Evolutionary conservation across 2,888 invertebrate genomes (phyloP), one percentile per base, ranked within the genome.

Genomic region (Seira sanloemensis): DNA sequence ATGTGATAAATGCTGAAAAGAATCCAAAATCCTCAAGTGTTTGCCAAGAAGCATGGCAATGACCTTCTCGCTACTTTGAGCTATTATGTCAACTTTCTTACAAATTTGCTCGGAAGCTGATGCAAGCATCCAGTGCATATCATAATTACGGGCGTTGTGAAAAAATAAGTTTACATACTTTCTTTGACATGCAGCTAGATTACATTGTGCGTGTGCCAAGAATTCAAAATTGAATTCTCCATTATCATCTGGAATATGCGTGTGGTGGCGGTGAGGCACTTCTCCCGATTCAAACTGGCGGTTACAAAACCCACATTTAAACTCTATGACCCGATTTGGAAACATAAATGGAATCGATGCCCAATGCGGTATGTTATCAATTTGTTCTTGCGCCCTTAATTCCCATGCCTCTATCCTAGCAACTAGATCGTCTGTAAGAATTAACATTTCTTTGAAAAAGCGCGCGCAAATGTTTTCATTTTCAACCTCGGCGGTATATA

Each of bases 161-260:
- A 69, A 37, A 12, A 46, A 37, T 2, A 4, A 18, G 21, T 16
- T 37, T 7, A 69, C 21, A 5, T 27, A 46, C 21, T 46, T 69
- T 0, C 19, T 1, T n/a, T 69, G 69, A 1, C 1, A 0, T 9
- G 69, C 69, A 19, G 27, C 19, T 21, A 18, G 16, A 18, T 68
- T 68, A 68, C 68, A 68, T 1, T 26, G 1, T 18, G 19, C 19
- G 21, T 26, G 27, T 1, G 68, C 16, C 37, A 68, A 27, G 9
- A 68, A 68, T 12, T 46, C 46, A 69, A 69, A 69, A 37, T 69
- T 69, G 19, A 69, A 69, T 37, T 46, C 1, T 9, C 69, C 46
- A n/a, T 69, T 1, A 7, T 69, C 46, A 21, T 69, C 46, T 18
- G 69, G 69, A 46, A 69, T 19, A 69, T 69, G 69, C 2, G 46